Percentiles rank a stretch among this genome's conserved stretches.
Evolutionary conservation across 35 echinoderm and acorn worm species (phyloP).

Genomic region (Stichopus chloronotus): DNA sequence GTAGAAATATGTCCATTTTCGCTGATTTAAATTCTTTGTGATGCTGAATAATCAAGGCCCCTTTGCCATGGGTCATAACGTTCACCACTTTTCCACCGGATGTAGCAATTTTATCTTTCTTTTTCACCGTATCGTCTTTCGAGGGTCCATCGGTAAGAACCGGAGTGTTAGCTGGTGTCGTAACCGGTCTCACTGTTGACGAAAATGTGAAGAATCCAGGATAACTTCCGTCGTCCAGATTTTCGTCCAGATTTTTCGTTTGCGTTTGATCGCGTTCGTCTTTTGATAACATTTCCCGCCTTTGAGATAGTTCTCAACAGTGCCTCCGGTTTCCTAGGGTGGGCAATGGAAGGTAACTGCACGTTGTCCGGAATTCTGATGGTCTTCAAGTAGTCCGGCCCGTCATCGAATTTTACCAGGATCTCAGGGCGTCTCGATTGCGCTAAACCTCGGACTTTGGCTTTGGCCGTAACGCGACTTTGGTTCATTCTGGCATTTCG

Average conservation of each 20-base stretch:
- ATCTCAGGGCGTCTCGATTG: background rate
- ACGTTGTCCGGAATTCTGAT: background rate
- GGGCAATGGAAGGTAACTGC: background rate
- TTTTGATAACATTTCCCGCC: background rate
- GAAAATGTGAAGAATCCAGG: conserved; percentile 4
- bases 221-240: background rate
- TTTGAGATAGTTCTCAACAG: background rate
- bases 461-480: background rate
- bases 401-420: conserved; percentile 25
- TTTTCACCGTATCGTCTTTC: background rate
- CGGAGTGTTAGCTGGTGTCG: background rate
- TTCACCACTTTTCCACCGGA: background rate
- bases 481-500: background rate
- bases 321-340: background rate
- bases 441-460: background rate
- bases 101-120: background rate
- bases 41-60: conserved; percentile 29
- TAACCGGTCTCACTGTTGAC: background rate
- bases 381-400: background rate
- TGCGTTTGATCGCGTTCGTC: background rate
- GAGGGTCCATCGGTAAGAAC: background rate
- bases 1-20: conserved; percentile 30
- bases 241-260: background rate
- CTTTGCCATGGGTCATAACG: conserved; percentile 14
- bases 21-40: conserved; percentile 7